Percentiles rank a stretch among this genome's conserved stretches.
phyloP scores from a whole-genome alignment of 2,888 invertebrate species.

The Drosophila hamatofila region DNA sequence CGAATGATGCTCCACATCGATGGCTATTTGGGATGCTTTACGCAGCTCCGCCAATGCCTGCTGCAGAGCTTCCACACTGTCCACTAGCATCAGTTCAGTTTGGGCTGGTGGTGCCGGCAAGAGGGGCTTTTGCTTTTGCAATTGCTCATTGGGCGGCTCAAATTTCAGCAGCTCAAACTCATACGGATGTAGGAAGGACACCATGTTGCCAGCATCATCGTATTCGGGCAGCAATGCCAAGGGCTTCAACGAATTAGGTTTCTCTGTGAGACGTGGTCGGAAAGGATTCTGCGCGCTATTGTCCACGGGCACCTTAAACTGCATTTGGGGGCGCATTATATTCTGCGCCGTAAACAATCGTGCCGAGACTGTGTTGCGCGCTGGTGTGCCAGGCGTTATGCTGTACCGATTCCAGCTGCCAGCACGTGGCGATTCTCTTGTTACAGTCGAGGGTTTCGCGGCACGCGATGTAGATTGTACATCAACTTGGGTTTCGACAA shows the following conservation, averaged over 20 bases:
- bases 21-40: conserved; percentile 90
- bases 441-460: conserved; percentile 1
- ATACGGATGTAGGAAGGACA: conserved; percentile 95
- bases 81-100: conserved; percentile 90
- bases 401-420: conserved; percentile 88
- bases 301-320: conserved; percentile 93
- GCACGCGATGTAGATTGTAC: conserved; percentile 30
- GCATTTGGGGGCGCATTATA: conserved; percentile 92
- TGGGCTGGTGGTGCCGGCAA: conserved; percentile 86
- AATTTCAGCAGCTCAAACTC: conserved; percentile 93
- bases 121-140: conserved; percentile 86
- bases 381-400: conserved; percentile 25
- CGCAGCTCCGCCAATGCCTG: conserved; percentile 89
- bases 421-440: conserved; percentile 59
- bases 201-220: conserved; percentile 87
- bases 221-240: conserved; percentile 90
- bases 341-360: conserved; percentile 89
- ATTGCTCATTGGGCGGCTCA: conserved; percentile 86
- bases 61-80: conserved; percentile 88
- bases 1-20: conserved; percentile 97
- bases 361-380: conserved; percentile 63
- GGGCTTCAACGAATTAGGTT: conserved; percentile 95
- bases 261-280: conserved; percentile 92
- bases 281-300: conserved; percentile 91
- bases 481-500: conserved; percentile 85